Conservation (phyloP, 2,113 vertebrate genomes). For the Pontoporia blainvillei region DNA sequence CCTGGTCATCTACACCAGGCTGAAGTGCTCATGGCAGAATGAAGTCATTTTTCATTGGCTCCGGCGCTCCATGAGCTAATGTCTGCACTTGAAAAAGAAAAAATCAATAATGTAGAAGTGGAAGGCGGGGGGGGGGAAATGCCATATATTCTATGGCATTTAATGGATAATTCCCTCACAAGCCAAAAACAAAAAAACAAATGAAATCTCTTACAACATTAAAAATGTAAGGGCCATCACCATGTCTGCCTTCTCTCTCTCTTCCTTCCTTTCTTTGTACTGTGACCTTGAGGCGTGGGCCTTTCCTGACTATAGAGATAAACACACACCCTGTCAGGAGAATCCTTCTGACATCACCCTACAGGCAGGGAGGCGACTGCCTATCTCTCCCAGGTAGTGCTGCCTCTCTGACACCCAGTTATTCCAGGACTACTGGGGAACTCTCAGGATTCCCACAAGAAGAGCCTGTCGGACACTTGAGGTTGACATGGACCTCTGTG, state of each 20-base stretch:
- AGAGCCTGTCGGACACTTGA: fast-evolving
- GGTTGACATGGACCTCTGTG: neutral
- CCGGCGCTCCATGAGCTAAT: neutral
- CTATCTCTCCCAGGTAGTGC: neutral
- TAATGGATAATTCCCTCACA: neutral
- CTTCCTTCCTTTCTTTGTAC: neutral
- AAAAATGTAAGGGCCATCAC: neutral
- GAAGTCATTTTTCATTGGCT: neutral
- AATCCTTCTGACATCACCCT: neutral
- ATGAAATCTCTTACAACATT: neutral
- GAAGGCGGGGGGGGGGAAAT: neutral
- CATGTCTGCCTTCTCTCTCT: neutral
- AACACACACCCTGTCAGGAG: neutral
- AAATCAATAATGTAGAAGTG: neutral
- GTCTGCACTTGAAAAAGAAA: neutral
- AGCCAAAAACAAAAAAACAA: neutral
- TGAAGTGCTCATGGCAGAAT: neutral
- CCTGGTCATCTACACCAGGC: neutral
- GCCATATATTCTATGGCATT: neutral
- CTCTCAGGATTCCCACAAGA: neutral
- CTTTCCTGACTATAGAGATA: neutral
- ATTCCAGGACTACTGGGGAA: neutral
- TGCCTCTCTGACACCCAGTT: neutral
- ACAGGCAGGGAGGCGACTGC: neutral
- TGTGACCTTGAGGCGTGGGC: too few relatives aligned